A percentile compares a stretch with the other conserved stretches of the same genome.
Conservation (phyloP, 2,797 vertebrate genomes). For the Enteromius treurensis region DNA sequence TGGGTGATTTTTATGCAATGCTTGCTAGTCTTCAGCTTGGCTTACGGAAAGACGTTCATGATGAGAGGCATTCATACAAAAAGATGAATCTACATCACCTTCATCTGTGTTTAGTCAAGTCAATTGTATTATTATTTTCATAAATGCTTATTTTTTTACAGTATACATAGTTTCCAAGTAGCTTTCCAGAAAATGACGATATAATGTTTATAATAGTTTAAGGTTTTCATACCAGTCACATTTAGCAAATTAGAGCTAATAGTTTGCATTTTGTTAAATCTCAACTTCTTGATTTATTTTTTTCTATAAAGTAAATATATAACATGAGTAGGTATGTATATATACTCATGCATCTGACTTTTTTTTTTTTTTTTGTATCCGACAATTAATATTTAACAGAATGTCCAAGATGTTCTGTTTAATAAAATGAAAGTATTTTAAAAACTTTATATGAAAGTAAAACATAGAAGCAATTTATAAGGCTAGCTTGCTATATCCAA, state of each 20-base stretch:
- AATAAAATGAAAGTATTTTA: not conserved
- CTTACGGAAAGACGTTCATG: not conserved
- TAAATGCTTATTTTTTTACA: not conserved
- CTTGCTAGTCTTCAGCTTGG: not conserved
- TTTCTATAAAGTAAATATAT: no score
- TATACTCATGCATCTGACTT: not conserved
- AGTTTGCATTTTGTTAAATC: not conserved
- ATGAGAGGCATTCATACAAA: not conserved
- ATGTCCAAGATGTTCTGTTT: not conserved
- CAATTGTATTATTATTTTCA: not conserved
- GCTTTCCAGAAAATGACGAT: not conserved
- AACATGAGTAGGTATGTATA: no score
- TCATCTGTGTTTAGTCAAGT: no score
- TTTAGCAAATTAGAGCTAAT: not conserved
- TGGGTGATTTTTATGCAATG: not conserved
- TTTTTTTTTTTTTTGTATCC: no score
- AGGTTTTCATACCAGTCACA: not conserved
- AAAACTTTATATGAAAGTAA: not conserved
- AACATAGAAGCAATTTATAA: not conserved
- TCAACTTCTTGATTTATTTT: no score
- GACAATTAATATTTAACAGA: not conserved
- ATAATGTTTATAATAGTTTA: conserved; percentile 1
- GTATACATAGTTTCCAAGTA: not conserved
- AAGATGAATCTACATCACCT: not conserved
- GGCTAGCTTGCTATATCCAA: not conserved